phyloP scores from a whole-genome alignment of 1,140 invertebrate genomes.

The Drosophila aff. region DNA sequence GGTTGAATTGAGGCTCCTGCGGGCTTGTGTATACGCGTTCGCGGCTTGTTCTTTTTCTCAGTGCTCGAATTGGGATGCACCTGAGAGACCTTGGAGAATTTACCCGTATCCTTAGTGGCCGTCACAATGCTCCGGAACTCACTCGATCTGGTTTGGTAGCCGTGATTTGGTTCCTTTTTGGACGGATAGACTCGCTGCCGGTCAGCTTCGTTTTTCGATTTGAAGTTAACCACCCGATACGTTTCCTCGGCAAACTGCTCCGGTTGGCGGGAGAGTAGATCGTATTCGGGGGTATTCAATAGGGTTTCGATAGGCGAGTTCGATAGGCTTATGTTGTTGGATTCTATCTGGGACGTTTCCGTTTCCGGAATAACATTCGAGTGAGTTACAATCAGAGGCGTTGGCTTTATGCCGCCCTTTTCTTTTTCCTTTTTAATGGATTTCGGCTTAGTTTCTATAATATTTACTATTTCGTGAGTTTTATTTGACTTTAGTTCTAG shows the following conservation, averaged over 20 bases:
- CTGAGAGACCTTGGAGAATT: conserved; percentile 51
- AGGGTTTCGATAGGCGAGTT: conserved; percentile 65
- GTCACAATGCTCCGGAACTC: conserved; percentile 37
- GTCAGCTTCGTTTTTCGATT: conserved; percentile 71
- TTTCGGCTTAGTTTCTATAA: conserved; percentile 69
- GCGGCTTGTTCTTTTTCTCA: conserved; percentile 58
- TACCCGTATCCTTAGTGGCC: conserved; percentile 43
- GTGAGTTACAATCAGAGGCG: conserved; percentile 47
- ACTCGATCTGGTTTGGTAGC: conserved; percentile 49
- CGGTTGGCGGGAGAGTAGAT: conserved; percentile 92
- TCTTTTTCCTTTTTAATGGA: conserved; percentile 36
- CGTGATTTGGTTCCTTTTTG: conserved; percentile 69
- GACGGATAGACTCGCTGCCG: conserved; percentile 45
- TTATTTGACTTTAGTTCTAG: conserved; percentile 44
- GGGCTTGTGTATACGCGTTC: conserved; percentile 63
- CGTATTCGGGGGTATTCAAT: conserved; percentile 89
- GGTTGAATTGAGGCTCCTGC: conserved; percentile 49
- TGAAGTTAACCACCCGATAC: conserved; percentile 87
- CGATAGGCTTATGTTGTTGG: conserved; percentile 23
- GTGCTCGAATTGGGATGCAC: conserved; percentile 24
- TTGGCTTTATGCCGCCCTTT: conserved; percentile 65
- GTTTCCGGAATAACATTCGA: conserved; percentile 37
- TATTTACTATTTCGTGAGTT: conserved; percentile 51
- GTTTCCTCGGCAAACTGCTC: conserved; percentile 92
- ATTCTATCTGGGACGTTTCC: conserved; percentile 28